Evolutionary conservation across 1,140 invertebrate species (phyloP), one percentile per base, ranked within the genome.

Genomic region (Drosophila kohkoa): DNA sequence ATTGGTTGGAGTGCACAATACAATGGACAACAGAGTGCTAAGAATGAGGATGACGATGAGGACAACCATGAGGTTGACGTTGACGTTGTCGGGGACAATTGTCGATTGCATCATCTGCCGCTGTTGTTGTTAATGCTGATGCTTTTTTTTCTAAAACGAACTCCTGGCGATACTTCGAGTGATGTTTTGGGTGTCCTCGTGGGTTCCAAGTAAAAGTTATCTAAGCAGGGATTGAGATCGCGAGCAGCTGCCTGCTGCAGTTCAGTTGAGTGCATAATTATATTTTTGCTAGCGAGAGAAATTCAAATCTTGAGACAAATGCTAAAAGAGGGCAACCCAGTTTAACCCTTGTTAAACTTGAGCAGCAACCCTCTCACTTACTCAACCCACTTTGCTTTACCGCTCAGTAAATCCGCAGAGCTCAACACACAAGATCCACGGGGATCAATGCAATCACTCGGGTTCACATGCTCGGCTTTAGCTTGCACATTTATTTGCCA

Each of bases 311-410:
- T 82, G 54, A 76, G 58, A 35, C 43, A 48, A 35, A 57, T 70
- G 52, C 52, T 32, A 49, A 52, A 72, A 70, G 74, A 62, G 74
- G 80, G 41, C 73, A 72, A 68, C 62, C 60, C 81, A 80, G 82
- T 82, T 87, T 86, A 82, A 86, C 82, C 79, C 79, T 86, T 86
- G 75, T 87, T 87, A 82, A 79, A 70, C 82, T 77, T 71, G 45
- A 45, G 58, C 49, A 51, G 60, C 82, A 87, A 82, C 79, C 82
- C 82, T 52, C 32, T 64, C 35, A 32, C 43, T 45, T 46, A 8
- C 30, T 38, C 64, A 79, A 65, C 65, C 71, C 72, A 86, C 75
- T 87, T 87, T 38, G 41, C 41, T n/a, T 13, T 75, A 77, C 76
- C 79, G 82, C 77, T 88, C 73, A 82, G 58, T 60, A 79, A 79